phyloP scores from a whole-genome alignment of 1,140 invertebrate species.

The Caerostris darwini region DNA sequence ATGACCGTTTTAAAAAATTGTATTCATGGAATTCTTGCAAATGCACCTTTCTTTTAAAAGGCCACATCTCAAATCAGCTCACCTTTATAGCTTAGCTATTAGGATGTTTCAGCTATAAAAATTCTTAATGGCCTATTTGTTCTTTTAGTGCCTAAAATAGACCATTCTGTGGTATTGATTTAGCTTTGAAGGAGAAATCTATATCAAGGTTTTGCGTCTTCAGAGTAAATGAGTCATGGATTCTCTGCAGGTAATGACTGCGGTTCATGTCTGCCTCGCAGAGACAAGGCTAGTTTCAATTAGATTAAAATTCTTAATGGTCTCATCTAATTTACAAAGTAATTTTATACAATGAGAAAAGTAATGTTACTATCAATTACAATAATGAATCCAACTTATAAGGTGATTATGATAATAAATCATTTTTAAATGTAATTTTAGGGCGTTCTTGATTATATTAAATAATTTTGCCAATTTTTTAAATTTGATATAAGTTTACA shows the following conservation, averaged over 20 bases:
- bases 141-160: slow-evolving; percentile 51
- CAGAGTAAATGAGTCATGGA: background rate
- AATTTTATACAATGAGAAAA: background rate
- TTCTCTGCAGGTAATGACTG: background rate
- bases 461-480: too few relatives aligned
- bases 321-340: background rate
- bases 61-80: background rate
- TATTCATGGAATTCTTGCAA: slow-evolving; percentile 1
- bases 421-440: background rate
- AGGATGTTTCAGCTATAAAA: slow-evolving; percentile 64
- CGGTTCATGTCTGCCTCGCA: background rate
- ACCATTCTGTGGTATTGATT: slow-evolving; percentile 48
- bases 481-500: too few relatives aligned
- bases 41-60: slow-evolving; percentile 2
- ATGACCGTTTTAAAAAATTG: background rate
- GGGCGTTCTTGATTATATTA: too few relatives aligned
- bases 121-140: slow-evolving; percentile 50
- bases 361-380: background rate
- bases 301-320: background rate
- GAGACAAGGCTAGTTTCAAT: slow-evolving; percentile 17
- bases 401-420: background rate
- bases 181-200: slow-evolving; percentile 43
- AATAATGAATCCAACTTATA: background rate
- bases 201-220: background rate
- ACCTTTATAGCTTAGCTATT: slow-evolving; percentile 27